phyloP scores from a whole-genome alignment of 1,140 invertebrate genomes.

The Leptinotarsa defecta region DNA sequence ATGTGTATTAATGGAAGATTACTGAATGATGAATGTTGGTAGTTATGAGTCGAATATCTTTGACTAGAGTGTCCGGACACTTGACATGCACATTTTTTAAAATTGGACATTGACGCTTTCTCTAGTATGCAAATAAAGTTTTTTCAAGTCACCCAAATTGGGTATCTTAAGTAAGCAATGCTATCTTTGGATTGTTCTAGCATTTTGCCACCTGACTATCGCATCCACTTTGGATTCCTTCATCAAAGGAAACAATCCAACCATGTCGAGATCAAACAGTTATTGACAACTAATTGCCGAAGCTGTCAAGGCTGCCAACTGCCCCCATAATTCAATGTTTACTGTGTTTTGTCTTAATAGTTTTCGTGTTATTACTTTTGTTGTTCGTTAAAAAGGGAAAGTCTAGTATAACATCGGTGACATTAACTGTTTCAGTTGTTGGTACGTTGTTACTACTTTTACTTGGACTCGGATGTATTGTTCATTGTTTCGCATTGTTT shows the following conservation, averaged over 20 bases:
- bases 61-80: no score
- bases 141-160: no score
- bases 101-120: no score
- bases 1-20: no score
- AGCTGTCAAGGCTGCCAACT: conserved; percentile 8
- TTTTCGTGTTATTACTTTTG: conserved; percentile 12
- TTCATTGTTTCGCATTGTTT: background rate
- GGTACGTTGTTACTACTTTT: background rate
- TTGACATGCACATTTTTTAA: no score
- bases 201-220: background rate
- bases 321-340: conserved; percentile 10
- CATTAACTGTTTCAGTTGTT: background rate
- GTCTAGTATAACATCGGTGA: background rate
- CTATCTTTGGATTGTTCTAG: background rate
- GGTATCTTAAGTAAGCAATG: no score
- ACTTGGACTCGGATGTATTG: background rate
- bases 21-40: no score
- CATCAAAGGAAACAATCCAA: conserved; percentile 10
- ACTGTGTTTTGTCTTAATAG: background rate
- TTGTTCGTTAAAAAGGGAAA: conserved; percentile 22
- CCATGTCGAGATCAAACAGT: conserved; percentile 12
- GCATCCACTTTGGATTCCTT: background rate
- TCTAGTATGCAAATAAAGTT: no score
- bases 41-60: no score
- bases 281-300: conserved; percentile 16